Evolutionary conservation across 2,113 vertebrate genomes (phyloP).

Genomic region (Artemisiospiza belli): DNA sequence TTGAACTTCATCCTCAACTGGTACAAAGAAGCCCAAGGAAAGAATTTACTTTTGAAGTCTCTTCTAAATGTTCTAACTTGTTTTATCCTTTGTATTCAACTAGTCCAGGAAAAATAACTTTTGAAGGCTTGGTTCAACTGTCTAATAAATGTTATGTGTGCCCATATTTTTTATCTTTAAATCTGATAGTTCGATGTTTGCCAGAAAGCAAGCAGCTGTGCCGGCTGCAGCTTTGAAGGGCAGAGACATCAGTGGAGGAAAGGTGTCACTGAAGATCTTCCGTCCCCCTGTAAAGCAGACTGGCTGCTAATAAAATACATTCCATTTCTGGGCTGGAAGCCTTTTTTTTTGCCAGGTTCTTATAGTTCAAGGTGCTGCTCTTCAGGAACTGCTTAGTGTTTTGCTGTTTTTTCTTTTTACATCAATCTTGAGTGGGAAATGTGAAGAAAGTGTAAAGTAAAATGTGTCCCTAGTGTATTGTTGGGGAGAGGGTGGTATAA

Average conservation of each 20-base stretch:
- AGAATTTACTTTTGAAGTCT: slow-evolving; percentile 36
- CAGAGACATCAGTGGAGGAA: background rate
- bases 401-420: background rate
- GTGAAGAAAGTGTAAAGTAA: background rate
- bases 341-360: background rate
- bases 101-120: background rate
- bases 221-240: background rate
- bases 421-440: background rate
- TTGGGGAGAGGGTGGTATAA: rapidly evolving
- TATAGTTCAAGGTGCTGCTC: background rate
- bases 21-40: background rate
- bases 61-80: slow-evolving; percentile 18
- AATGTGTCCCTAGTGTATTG: background rate
- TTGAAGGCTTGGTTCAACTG: background rate
- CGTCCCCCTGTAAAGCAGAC: background rate
- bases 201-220: background rate
- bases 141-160: background rate
- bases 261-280: background rate
- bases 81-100: background rate
- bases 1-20: background rate
- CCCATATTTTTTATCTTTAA: background rate
- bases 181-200: background rate
- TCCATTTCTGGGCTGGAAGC: background rate
- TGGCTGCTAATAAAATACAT: background rate
- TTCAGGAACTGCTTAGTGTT: background rate